Conservation (phyloP, 2,113 vertebrate species). For the Hyla sarda region DNA sequence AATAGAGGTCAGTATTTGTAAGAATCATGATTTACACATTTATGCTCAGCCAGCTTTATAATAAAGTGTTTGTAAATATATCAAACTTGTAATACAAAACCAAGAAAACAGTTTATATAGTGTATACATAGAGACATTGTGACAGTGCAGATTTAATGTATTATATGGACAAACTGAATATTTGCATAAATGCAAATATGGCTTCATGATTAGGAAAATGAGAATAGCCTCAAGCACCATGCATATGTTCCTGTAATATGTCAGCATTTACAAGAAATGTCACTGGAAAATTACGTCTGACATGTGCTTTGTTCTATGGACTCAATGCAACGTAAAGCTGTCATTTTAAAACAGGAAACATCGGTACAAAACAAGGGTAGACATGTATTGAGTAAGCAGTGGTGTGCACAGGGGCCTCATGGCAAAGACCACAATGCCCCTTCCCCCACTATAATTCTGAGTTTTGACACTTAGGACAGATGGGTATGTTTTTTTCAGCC, state of each 20-base stretch:
- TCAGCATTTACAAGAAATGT: conserved; percentile 16
- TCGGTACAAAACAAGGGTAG: neutral
- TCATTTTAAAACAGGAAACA: neutral
- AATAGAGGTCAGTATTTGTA: neutral
- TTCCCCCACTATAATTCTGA: neutral
- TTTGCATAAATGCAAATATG: conserved; percentile 42
- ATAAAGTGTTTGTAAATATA: neutral
- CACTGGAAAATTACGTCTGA: conserved; percentile 43
- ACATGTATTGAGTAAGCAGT: neutral
- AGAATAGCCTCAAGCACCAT: conserved; percentile 33
- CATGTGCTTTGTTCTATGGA: conserved; percentile 7
- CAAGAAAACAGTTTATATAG: too few relatives aligned
- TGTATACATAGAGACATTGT: too few relatives aligned
- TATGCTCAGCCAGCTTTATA: neutral
- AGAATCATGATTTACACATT: neutral
- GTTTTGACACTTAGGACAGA: too few relatives aligned
- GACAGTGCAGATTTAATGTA: conserved; percentile 9
- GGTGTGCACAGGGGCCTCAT: neutral
- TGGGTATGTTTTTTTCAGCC: neutral
- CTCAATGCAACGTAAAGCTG: neutral
- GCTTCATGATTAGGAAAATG: conserved; percentile 39
- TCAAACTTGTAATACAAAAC: neutral
- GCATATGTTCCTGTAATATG: conserved; percentile 44
- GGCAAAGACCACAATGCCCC: neutral
- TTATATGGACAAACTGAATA: conserved; percentile 24